Evolutionary conservation across 2,113 vertebrate species (phyloP), one percentile per base, ranked within the genome.

Genomic region (Pangasianodon hypophthalmus): DNA sequence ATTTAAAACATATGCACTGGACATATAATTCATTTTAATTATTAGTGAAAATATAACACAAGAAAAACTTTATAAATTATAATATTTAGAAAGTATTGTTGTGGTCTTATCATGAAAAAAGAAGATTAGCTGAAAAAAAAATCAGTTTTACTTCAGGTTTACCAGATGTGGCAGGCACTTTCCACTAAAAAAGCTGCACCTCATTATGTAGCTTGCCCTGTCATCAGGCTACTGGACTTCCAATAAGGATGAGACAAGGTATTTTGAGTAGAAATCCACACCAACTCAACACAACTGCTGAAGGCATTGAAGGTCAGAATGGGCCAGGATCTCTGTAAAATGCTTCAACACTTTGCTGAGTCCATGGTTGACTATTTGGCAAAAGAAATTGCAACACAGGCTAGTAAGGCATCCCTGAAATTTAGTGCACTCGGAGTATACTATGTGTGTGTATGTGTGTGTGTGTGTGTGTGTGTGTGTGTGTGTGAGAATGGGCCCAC

Each of bases 241-340:
- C 46, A 50, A 50, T 80, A 50, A 80, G 46, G 46, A 9, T 50
- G 77, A 80, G 77, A 80, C 46, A 29, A 80, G 24, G 77, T 18
- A 50, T 50, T 80, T 80, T 80, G 21, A 80, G 46, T 80, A 50
- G 44, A 79, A 79, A 80, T 80, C 24, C 26, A 52, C 14, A 81
- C 79, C 48, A 81, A n/a, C 79, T 52, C 48, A 81, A 52, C 48
- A 50, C 48, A 81, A 81, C 26, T 52, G 48, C 16, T 54, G 79
- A 81, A 54, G 48, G 26, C 48, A 81, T 29, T 52, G 46, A 80
- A n/a, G 77, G 77, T 81, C 77, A 52, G 13, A 81, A 81, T 81
- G 48, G 26, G 48, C 77, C 77, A 52, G 14, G 48, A 81, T 52
- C 32, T 9, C 26, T 80, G 75, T 77, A 50, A 80, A 50, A 50